Percentiles rank a stretch among this genome's conserved stretches.
Evolutionary conservation across 2,888 invertebrate species (phyloP).

Genomic region (Rhamnusium bicolor): DNA sequence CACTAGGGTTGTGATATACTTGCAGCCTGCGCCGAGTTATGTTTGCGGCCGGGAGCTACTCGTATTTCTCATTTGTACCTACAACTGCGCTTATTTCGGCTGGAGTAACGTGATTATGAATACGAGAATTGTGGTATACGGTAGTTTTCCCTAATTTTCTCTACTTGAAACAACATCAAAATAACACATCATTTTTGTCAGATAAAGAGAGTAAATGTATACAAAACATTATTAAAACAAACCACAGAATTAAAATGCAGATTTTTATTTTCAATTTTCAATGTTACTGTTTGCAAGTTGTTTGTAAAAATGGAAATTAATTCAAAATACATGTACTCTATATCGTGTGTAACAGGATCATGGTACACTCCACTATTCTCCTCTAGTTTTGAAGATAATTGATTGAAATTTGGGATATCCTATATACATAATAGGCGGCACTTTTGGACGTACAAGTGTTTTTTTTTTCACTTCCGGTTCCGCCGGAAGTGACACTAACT

Average conservation of each 20-base stretch:
- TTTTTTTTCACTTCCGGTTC: too few relatives aligned
- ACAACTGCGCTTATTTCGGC: slow-evolving; percentile 69
- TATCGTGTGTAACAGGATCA: too few relatives aligned
- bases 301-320: too few relatives aligned
- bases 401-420: too few relatives aligned
- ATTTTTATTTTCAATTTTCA: too few relatives aligned
- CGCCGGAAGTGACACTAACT: too few relatives aligned
- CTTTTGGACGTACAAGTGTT: too few relatives aligned
- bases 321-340: too few relatives aligned
- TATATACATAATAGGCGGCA: too few relatives aligned
- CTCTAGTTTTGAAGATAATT: too few relatives aligned
- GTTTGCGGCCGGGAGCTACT: slow-evolving; percentile 66
- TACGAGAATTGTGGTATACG: slow-evolving; percentile 64
- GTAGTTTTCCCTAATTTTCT: slow-evolving; percentile 29
- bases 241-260: neutral
- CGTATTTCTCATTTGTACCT: slow-evolving; percentile 70
- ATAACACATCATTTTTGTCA: neutral
- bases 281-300: too few relatives aligned
- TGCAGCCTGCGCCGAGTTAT: slow-evolving; percentile 67
- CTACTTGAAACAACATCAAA: neutral
- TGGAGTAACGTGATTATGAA: slow-evolving; percentile 69
- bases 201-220: neutral
- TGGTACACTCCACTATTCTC: too few relatives aligned
- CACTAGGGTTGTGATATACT: slow-evolving; percentile 68
- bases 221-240: slow-evolving; percentile 4